These are phyloP conservation scores for Acrocera orbiculus DNA, from an alignment of 2,888 invertebrate species.

Conservation along the genomic window DNA sequence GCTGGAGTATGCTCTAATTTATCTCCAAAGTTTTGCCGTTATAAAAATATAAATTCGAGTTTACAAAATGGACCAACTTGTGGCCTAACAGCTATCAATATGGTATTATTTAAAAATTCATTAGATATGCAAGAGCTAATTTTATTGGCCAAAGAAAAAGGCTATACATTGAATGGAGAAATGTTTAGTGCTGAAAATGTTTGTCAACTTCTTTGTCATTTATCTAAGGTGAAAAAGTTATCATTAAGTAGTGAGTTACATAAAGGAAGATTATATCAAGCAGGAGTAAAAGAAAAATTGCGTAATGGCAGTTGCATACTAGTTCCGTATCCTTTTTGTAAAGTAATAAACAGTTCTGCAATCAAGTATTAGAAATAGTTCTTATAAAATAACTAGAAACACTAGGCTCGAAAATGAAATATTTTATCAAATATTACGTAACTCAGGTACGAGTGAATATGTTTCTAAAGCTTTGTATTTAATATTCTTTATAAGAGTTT, in stretches of 20 bases:
- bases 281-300: conserved; percentile 29
- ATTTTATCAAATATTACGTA: too few species aligned
- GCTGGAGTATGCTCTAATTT: conserved; percentile 35
- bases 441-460: too few species aligned
- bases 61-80: conserved; percentile 51
- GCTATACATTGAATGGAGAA: conserved; percentile 71
- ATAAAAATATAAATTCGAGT: conserved; percentile 23
- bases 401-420: too few species aligned
- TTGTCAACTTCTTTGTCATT: conserved; percentile 30
- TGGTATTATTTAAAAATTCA: conserved; percentile 46
- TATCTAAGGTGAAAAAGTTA: conserved; percentile 3
- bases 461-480: too few species aligned
- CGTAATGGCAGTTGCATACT: conserved; percentile 30
- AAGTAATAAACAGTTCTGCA: too few species aligned
- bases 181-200: conserved; percentile 66
- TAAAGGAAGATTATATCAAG: conserved; percentile 29
- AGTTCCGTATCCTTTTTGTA: conserved; percentile 39
- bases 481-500: too few species aligned
- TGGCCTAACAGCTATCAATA: conserved; percentile 72
- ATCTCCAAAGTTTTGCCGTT: conserved; percentile 35
- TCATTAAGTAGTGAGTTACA: conserved; percentile 20
- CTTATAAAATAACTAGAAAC: too few species aligned
- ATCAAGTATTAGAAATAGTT: too few species aligned
- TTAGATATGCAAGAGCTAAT: conserved; percentile 39
- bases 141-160: conserved; percentile 40